Evolutionary conservation across 2,113 vertebrate genomes (phyloP).

Genomic region (Cathartes aura): DNA sequence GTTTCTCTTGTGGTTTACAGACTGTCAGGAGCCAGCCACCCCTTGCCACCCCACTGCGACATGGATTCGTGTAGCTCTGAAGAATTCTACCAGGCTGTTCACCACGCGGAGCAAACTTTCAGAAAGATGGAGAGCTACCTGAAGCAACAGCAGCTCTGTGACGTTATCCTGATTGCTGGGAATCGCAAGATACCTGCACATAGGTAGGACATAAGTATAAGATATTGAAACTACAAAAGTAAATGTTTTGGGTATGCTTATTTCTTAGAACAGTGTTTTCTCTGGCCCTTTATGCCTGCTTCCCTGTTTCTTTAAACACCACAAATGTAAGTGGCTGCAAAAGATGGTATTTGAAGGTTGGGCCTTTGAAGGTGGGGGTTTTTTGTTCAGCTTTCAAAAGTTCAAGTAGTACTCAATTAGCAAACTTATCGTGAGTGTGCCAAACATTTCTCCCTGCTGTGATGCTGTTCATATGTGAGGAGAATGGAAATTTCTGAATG

Average conservation of each 20-base stretch:
- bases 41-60: slow-evolving; percentile 73
- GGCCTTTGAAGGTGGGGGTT: neutral
- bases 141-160: slow-evolving; percentile 84
- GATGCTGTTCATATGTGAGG: neutral
- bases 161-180: slow-evolving; percentile 82
- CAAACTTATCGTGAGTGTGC: neutral
- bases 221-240: neutral
- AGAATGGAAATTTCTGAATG: neutral
- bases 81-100: slow-evolving; percentile 83
- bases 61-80: slow-evolving; percentile 79
- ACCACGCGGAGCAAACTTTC: slow-evolving; percentile 83
- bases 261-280: neutral
- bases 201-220: slow-evolving; percentile 62
- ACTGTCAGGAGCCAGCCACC: slow-evolving; percentile 58
- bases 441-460: neutral
- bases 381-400: neutral
- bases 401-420: neutral
- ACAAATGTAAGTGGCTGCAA: neutral
- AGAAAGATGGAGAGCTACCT: slow-evolving; percentile 84
- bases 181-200: slow-evolving; percentile 84
- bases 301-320: neutral
- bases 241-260: neutral
- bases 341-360: neutral
- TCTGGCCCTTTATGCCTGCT: neutral
- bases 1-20: slow-evolving; percentile 57